Percentiles rank a stretch among this genome's conserved stretches.
Evolutionary conservation across 2,888 invertebrate genomes (phyloP).

Genomic region (Gandaritis pyraliata): DNA sequence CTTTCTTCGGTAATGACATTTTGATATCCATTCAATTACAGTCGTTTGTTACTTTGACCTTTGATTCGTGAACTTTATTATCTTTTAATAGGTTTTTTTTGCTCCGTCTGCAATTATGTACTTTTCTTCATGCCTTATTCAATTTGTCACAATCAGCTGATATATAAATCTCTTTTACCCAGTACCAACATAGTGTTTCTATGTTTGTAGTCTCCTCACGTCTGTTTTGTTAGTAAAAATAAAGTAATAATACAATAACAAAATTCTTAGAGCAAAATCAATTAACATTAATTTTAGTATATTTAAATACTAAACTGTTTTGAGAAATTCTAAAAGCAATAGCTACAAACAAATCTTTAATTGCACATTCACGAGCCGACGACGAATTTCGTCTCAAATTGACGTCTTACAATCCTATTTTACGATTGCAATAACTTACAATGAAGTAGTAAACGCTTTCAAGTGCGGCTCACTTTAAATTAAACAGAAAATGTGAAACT

Average conservation of each 20-base stretch:
- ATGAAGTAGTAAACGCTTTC: slow-evolving; percentile 60
- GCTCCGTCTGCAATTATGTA: slow-evolving; percentile 5
- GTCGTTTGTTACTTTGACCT: slow-evolving; percentile 5
- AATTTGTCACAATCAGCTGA: not conserved
- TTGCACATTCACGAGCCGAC: slow-evolving; percentile 63
- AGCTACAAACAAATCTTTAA: slow-evolving; percentile 51
- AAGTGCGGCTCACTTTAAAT: slow-evolving; percentile 5
- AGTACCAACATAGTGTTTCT: too few species aligned
- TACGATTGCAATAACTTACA: slow-evolving; percentile 60
- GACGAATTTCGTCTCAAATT: slow-evolving; percentile 63
- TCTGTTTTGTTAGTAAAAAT: too few species aligned
- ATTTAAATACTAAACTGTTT: slow-evolving; percentile 33
- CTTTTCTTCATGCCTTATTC: not conserved
- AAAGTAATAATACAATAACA: too few species aligned
- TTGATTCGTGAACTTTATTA: slow-evolving; percentile 18
- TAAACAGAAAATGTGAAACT: not conserved
- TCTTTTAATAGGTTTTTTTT: slow-evolving; percentile 17
- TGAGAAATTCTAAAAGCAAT: slow-evolving; percentile 54
- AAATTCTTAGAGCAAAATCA: too few species aligned
- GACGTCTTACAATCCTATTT: slow-evolving; percentile 62
- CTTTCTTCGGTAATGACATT: slow-evolving; percentile 33
- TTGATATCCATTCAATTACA: slow-evolving; percentile 30
- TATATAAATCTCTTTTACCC: not conserved
- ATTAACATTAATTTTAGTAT: too few species aligned
- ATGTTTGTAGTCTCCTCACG: too few species aligned